Evolutionary conservation across 1,140 invertebrate species (phyloP).

Genomic region (Hycleus phaleratus): DNA sequence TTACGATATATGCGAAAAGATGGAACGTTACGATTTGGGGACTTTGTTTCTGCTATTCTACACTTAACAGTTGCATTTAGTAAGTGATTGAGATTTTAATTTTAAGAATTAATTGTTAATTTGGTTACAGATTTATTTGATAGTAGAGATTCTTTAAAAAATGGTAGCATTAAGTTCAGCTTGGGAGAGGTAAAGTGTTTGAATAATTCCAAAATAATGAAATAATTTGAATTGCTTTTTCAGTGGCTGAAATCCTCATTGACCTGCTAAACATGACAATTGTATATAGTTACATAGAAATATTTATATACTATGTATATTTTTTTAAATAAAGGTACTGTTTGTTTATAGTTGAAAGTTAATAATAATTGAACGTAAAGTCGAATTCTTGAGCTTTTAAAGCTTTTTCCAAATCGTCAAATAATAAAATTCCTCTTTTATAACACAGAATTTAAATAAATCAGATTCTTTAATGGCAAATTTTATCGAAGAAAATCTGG

Average conservation of each 20-base stretch:
- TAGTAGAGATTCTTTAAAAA: slow-evolving; percentile 71
- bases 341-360: no score
- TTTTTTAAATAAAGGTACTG: slow-evolving; percentile 5
- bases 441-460: no score
- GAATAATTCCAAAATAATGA: not conserved
- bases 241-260: slow-evolving; percentile 71
- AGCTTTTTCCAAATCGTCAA: no score
- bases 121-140: slow-evolving; percentile 65
- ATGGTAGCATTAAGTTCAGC: slow-evolving; percentile 72
- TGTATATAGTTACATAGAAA: slow-evolving; percentile 6
- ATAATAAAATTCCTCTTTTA: no score
- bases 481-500: no score
- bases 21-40: slow-evolving; percentile 84
- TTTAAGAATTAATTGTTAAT: slow-evolving; percentile 3
- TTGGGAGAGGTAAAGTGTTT: slow-evolving; percentile 60
- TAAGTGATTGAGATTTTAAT: slow-evolving; percentile 43
- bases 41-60: slow-evolving; percentile 84
- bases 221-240: slow-evolving; percentile 42
- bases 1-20: slow-evolving; percentile 88
- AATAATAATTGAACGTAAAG: no score
- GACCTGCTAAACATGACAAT: slow-evolving; percentile 44
- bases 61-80: slow-evolving; percentile 83
- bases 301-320: slow-evolving; percentile 15
- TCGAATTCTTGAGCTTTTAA: no score
- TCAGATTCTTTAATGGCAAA: no score